Evolutionary conservation across 2,113 vertebrate genomes (phyloP).

Genomic region (Sceloporus undulatus): DNA sequence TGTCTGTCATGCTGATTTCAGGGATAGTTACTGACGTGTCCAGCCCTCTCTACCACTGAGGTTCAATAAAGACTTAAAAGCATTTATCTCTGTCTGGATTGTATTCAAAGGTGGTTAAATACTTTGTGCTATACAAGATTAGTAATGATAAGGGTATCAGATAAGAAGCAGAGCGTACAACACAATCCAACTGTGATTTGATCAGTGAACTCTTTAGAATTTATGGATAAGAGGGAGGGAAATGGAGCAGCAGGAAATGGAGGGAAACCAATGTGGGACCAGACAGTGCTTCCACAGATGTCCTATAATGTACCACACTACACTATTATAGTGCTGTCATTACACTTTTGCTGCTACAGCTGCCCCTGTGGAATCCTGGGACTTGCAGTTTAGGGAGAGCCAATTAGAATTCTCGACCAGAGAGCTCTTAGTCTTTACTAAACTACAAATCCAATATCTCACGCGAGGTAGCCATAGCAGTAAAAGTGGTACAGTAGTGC

Average conservation of each 20-base stretch:
- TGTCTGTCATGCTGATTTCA: constrained; percentile 10
- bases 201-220: neutral
- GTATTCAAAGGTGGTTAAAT: constrained; percentile 10
- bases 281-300: neutral
- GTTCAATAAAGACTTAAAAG: neutral
- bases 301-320: neutral
- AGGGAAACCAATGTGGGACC: neutral
- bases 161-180: neutral
- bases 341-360: too few relatives aligned
- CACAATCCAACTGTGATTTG: neutral
- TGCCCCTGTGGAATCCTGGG: too few relatives aligned
- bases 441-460: too few relatives aligned
- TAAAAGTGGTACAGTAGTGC: too few relatives aligned
- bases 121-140: neutral
- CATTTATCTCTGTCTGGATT: constrained; percentile 16
- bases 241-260: neutral
- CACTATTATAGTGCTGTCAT: too few relatives aligned
- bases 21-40: neutral
- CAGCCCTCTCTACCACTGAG: neutral
- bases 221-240: neutral
- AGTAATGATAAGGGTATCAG: constrained; percentile 2
- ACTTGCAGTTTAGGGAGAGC: too few relatives aligned
- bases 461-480: too few relatives aligned
- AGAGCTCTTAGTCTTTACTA: too few relatives aligned
- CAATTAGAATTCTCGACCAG: too few relatives aligned